phyloP scores from a whole-genome alignment of 1,140 invertebrate genomes.

The Coelopa frigida region DNA sequence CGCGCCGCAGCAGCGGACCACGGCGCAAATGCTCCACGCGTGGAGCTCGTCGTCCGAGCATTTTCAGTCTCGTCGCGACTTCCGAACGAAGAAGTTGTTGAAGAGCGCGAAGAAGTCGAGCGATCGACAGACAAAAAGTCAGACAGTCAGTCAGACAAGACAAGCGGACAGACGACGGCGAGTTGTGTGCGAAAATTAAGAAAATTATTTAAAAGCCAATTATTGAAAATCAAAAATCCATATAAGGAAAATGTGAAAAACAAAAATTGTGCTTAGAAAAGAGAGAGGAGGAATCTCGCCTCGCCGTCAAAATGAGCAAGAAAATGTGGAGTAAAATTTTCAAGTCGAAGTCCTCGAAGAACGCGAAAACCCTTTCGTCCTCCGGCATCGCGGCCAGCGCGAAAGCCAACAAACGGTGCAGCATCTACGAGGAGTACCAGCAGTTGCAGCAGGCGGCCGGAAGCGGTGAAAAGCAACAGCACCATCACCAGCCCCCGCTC shows the following conservation, averaged over 20 bases:
- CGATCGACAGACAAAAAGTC: too few species aligned
- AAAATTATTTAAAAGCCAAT: slow-evolving; percentile 1
- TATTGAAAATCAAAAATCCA: slow-evolving; percentile 1
- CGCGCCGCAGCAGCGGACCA: too few species aligned
- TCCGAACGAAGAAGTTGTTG: too few species aligned
- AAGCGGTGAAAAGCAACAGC: background rate
- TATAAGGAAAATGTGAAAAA: background rate
- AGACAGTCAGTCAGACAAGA: too few species aligned
- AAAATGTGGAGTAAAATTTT: slow-evolving; percentile 44
- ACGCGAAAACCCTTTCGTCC: slow-evolving; percentile 12
- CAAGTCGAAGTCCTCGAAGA: slow-evolving; percentile 32
- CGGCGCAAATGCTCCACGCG: too few species aligned
- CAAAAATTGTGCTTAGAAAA: background rate
- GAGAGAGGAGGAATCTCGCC: background rate
- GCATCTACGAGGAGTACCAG: slow-evolving; percentile 39
- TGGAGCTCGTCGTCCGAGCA: too few species aligned
- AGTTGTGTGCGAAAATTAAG: background rate
- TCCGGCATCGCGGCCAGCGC: slow-evolving; percentile 9
- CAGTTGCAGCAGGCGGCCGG: slow-evolving; percentile 25
- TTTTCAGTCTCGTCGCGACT: too few species aligned
- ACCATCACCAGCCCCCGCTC: background rate
- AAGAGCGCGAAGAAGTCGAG: too few species aligned
- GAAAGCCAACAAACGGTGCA: slow-evolving; percentile 32
- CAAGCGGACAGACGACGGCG: too few species aligned
- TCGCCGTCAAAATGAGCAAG: slow-evolving; percentile 33